Evolutionary conservation across 2,888 invertebrate species (phyloP).

Genomic region (Cecidostiba fungosa): DNA sequence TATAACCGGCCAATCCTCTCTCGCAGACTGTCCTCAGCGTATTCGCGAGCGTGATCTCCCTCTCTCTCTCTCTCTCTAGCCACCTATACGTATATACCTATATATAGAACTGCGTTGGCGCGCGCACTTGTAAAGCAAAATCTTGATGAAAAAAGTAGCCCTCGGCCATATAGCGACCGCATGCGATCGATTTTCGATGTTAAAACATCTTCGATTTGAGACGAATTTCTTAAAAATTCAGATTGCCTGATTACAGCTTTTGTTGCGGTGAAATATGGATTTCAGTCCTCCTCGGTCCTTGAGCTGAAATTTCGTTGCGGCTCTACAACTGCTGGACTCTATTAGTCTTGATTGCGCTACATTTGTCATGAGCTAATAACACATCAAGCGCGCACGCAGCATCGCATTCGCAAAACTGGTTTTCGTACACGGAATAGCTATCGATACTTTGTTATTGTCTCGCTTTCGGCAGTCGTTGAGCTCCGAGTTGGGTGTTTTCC

Average conservation of each 20-base stretch:
- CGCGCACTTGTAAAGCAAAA: slow-evolving; percentile 34
- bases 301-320: slow-evolving; percentile 14
- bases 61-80: background rate
- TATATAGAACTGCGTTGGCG: background rate
- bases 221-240: slow-evolving; percentile 56
- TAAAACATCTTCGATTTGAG: slow-evolving; percentile 52
- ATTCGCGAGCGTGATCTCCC: background rate
- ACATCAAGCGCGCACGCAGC: too few species aligned
- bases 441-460: background rate
- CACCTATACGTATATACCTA: background rate
- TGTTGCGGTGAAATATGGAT: slow-evolving; percentile 50
- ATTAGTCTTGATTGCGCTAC: slow-evolving; percentile 1
- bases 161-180: slow-evolving; percentile 24
- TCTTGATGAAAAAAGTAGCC: slow-evolving; percentile 29
- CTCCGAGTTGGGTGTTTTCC: background rate
- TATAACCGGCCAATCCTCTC: slow-evolving; percentile 46
- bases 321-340: background rate
- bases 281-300: background rate
- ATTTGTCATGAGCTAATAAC: slow-evolving; percentile 20
- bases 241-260: slow-evolving; percentile 58
- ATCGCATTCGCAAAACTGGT: background rate
- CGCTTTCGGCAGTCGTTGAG: too few species aligned
- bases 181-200: slow-evolving; percentile 57
- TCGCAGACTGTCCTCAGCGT: slow-evolving; percentile 54
- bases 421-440: background rate